phyloP scores from a whole-genome alignment of 2,888 invertebrate genomes.

The Itoplectis maculator region DNA sequence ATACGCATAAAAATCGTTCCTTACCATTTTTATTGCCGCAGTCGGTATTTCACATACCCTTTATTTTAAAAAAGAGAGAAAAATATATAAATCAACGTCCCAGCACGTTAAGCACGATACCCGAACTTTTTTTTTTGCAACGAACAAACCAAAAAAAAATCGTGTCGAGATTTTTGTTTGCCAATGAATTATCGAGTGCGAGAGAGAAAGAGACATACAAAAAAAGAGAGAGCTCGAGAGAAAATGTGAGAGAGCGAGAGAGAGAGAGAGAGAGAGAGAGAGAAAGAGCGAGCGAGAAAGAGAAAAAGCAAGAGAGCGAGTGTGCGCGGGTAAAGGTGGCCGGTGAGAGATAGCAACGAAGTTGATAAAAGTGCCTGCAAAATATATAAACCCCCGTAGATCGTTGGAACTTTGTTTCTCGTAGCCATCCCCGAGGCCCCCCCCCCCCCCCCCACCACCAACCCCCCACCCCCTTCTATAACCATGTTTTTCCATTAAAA shows the following conservation, averaged over 20 bases:
- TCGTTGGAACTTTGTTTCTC: conserved; percentile 72
- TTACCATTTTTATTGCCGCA: too few species aligned
- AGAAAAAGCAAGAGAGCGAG: conserved; percentile 19
- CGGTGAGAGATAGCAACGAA: conserved; percentile 67
- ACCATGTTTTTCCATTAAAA: conserved; percentile 68
- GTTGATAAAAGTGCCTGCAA: conserved; percentile 75
- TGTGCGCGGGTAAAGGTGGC: conserved; percentile 50
- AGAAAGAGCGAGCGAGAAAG: not conserved
- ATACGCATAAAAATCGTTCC: too few species aligned
- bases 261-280: conserved; percentile 2
- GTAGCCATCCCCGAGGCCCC: conserved; percentile 61
- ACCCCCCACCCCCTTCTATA: conserved; percentile 31
- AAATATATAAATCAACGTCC: not conserved
- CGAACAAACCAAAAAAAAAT: not conserved
- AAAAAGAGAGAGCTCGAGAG: conserved; percentile 5
- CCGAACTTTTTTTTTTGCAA: conserved; percentile 1
- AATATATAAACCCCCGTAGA: conserved; percentile 74
- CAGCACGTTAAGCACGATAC: conserved; percentile 40
- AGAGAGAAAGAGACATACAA: not conserved
- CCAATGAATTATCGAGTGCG: conserved; percentile 22
- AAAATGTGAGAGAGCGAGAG: not conserved
- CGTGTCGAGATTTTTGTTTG: not conserved
- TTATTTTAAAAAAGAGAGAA: conserved; percentile 6
- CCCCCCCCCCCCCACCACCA: conserved; percentile 13
- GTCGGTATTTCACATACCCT: too few species aligned